Base-by-base conservation (phyloP, 2,797 vertebrate species). In the Columba guinea region DNA sequence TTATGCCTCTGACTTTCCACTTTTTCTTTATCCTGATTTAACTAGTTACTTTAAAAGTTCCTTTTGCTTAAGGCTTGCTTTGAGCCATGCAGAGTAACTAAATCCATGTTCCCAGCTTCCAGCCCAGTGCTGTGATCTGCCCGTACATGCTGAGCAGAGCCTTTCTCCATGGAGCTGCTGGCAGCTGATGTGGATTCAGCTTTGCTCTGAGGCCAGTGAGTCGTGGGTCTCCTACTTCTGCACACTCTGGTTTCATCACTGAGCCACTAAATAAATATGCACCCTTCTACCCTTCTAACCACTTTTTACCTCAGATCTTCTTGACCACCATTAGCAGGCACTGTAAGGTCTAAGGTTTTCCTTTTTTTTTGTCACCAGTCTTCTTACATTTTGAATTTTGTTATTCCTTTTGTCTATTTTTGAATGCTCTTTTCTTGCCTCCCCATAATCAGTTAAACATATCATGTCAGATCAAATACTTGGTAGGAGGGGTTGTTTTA, bases 181-280 rank as follows among this genome's bases (percentile, higher is more conserved):
- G 59, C 41, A 79, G 55, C 41, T 63, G 13, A 9, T 22, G 28
- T 21, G 30, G 23, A n/a, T 67, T 60, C 34, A 35, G 37, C 6
- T 74, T 65, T 89, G 53, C 67, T 48, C 21, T 48, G 51, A 73
- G 11, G 28, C 7, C 55, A 34, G 7, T 15, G 34, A 59, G 44
- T 24, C 5, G 1, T 3, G 2, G 0, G 1, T 37, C 26, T 70
- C 23, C 65, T 82, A 9, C 14, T n/a, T 65, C 12, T 53, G 44
- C 49, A 59, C 7, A 1, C 37, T 26, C 11, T 17, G 10, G 10
- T 35, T 83, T 86, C 32, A 56, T 32, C 28, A 39, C 27, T 35
- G 37, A 69, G 19, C 8, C 37, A 16, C 19, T 17, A 20, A 82
- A 30, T 3, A 60, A 62, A 80, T 18, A 37, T 6, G 63, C 11